Evolutionary conservation across 1,140 invertebrate species (phyloP).

Genomic region (Maconellicoccus hirsutus): DNA sequence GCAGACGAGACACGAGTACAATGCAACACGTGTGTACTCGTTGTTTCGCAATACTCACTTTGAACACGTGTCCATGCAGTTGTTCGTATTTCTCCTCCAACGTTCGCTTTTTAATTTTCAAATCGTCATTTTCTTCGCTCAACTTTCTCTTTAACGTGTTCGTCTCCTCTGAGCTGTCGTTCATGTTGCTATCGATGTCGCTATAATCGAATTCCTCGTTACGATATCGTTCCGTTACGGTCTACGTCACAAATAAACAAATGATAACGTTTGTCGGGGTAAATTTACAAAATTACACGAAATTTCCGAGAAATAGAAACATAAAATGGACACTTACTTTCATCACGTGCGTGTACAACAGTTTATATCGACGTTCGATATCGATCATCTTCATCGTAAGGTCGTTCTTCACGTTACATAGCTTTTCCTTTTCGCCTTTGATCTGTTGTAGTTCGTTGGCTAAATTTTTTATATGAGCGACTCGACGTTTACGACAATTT

Average conservation of each 20-base stretch:
- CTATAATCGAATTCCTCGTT: not conserved
- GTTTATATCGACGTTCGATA: not conserved
- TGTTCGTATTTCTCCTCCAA: not conserved
- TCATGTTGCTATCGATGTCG: not conserved
- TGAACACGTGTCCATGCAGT: not conserved
- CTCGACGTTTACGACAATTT: slow-evolving; percentile 6
- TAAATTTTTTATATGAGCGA: slow-evolving; percentile 13
- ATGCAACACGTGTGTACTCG: too few species aligned
- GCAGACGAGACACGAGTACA: too few species aligned
- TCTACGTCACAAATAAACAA: not conserved
- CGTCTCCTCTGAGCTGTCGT: not conserved
- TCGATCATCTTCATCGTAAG: not conserved
- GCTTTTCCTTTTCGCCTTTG: not conserved
- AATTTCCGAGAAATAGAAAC: not conserved
- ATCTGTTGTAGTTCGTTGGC: slow-evolving; percentile 12
- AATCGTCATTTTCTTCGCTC: not conserved
- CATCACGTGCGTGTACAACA: not conserved
- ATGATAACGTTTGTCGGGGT: too few species aligned
- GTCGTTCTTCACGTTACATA: not conserved
- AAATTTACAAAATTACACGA: too few species aligned
- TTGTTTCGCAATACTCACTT: not conserved
- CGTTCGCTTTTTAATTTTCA: not conserved
- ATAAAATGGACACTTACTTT: not conserved
- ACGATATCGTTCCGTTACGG: not conserved
- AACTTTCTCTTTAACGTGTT: not conserved